Conservation (phyloP, 2,888 invertebrate genomes). For the Prostheceraeus crozeri region DNA sequence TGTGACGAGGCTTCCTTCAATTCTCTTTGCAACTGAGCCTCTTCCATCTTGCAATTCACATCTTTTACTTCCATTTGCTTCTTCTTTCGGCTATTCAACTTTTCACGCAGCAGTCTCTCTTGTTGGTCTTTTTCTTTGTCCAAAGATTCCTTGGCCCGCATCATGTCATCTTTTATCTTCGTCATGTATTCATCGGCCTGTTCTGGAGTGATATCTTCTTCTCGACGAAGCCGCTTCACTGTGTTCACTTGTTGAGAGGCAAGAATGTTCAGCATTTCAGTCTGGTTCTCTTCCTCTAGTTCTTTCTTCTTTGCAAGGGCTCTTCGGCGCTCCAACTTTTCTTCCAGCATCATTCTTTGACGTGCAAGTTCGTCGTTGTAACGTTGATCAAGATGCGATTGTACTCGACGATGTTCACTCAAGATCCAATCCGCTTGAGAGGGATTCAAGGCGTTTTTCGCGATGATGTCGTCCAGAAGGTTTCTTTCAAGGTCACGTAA, state of each 20-base stretch:
- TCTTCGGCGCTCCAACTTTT: slow-evolving; percentile 49
- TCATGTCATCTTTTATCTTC: background rate
- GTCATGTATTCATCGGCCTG: too few species aligned
- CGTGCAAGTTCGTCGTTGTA: slow-evolving; percentile 53
- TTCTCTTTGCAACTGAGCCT: background rate
- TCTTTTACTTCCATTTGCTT: slow-evolving; percentile 21
- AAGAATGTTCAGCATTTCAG: slow-evolving; percentile 47
- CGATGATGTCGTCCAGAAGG: too few species aligned
- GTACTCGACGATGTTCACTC: slow-evolving; percentile 46
- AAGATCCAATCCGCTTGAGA: slow-evolving; percentile 53
- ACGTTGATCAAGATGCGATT: slow-evolving; percentile 44
- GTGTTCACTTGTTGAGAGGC: slow-evolving; percentile 46
- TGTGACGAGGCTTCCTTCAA: background rate
- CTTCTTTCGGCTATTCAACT: slow-evolving; percentile 3
- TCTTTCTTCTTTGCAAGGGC: slow-evolving; percentile 50
- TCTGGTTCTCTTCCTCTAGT: slow-evolving; percentile 47
- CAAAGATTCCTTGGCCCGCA: background rate
- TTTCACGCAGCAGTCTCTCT: background rate
- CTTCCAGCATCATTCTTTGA: slow-evolving; percentile 51
- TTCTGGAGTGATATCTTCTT: background rate
- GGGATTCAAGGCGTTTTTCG: too few species aligned
- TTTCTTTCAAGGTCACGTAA: too few species aligned
- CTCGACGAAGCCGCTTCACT: slow-evolving; percentile 42
- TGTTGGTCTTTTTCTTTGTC: background rate
- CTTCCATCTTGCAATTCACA: background rate